phyloP scores from a whole-genome alignment of 2,113 vertebrate species.

The Thamnaconus septentrionalis region DNA sequence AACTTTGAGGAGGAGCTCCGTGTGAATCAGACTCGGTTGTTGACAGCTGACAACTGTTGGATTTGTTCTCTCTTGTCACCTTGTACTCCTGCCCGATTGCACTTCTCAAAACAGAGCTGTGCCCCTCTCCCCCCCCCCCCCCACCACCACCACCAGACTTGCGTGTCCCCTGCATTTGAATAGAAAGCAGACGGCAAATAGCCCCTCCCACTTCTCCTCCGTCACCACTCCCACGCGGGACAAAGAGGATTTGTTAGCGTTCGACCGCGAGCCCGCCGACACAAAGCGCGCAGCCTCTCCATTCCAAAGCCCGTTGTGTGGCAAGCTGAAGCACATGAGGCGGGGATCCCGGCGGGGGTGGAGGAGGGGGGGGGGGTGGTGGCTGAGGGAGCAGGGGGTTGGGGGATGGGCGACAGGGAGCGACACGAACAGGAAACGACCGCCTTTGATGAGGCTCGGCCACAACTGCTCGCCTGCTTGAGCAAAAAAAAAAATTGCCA shows the following conservation, averaged over 20 bases:
- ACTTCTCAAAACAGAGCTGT: neutral
- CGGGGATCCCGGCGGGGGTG: slow-evolving; percentile 54
- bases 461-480: slow-evolving; percentile 62
- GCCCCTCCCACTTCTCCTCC: slow-evolving; percentile 60
- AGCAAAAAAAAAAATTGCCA: no score
- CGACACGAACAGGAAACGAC: slow-evolving; percentile 94
- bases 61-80: no score
- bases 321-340: slow-evolving; percentile 58
- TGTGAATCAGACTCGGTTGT: no score
- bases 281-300: slow-evolving; percentile 87
- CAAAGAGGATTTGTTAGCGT: slow-evolving; percentile 96
- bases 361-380: slow-evolving; percentile 61
- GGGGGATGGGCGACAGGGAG: slow-evolving; percentile 68
- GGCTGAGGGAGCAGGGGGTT: slow-evolving; percentile 71
- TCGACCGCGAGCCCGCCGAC: slow-evolving; percentile 85
- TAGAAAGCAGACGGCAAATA: slow-evolving; percentile 96
- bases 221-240: slow-evolving; percentile 85
- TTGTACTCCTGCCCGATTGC: no score
- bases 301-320: slow-evolving; percentile 36
- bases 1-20: no score
- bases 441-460: slow-evolving; percentile 87
- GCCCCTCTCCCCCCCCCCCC: slow-evolving; percentile 10
- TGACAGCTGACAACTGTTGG: no score
- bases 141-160: slow-evolving; percentile 29
- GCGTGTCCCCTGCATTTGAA: slow-evolving; percentile 93